A percentile compares a stretch with the other conserved stretches of the same genome.
Conservation (phyloP, 2,888 invertebrate species). For the Campaea margaritaria region DNA sequence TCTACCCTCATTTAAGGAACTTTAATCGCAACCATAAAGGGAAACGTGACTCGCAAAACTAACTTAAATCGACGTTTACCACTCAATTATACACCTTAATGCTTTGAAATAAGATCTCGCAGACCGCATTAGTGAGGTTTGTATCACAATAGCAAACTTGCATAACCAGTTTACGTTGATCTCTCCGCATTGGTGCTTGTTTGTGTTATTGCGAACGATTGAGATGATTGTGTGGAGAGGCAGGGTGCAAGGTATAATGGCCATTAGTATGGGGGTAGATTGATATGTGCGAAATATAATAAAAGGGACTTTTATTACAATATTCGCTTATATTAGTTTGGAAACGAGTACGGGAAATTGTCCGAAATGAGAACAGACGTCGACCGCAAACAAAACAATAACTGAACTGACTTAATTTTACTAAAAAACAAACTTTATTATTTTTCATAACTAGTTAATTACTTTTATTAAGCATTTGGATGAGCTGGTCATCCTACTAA, state of each 20-base stretch:
- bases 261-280: slow-evolving; percentile 42
- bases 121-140: slow-evolving; percentile 39
- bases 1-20: slow-evolving; percentile 58
- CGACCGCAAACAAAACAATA: not conserved
- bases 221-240: slow-evolving; percentile 26
- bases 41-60: slow-evolving; percentile 54
- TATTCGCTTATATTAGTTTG: slow-evolving; percentile 39
- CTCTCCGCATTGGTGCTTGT: slow-evolving; percentile 30
- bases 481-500: no score
- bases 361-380: slow-evolving; percentile 2
- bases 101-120: slow-evolving; percentile 33
- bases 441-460: no score
- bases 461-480: no score
- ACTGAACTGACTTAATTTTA: no score
- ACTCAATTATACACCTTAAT: slow-evolving; percentile 48
- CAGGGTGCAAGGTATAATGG: slow-evolving; percentile 44
- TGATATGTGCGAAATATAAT: slow-evolving; percentile 56
- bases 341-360: slow-evolving; percentile 15
- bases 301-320: slow-evolving; percentile 59
- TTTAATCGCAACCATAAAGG: slow-evolving; percentile 60
- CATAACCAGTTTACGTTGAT: slow-evolving; percentile 45
- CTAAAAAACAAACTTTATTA: no score
- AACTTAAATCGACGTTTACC: slow-evolving; percentile 38
- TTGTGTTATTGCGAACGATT: slow-evolving; percentile 19
- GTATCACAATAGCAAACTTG: slow-evolving; percentile 48